A percentile compares a stretch with the other conserved stretches of the same genome.
Evolutionary conservation across 1,140 invertebrate species (phyloP).

Genomic region (Drosophila mauritiana): DNA sequence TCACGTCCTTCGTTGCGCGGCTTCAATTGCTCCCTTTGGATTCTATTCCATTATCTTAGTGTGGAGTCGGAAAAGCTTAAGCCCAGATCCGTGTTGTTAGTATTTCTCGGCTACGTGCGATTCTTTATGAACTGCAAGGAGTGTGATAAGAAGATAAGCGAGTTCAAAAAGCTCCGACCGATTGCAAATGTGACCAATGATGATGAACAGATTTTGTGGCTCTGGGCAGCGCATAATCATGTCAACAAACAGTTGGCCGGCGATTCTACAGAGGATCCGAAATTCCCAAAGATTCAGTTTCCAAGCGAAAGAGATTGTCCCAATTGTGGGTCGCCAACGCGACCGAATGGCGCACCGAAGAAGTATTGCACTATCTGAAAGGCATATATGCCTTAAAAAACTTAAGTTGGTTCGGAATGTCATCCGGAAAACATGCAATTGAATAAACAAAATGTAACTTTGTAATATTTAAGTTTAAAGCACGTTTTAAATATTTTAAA

Average conservation of each 20-base stretch:
- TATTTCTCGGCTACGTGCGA: neutral
- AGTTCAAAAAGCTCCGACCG: neutral
- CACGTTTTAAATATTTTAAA: no score
- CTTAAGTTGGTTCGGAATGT: slow-evolving; percentile 8
- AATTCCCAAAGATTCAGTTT: slow-evolving; percentile 95
- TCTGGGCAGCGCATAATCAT: slow-evolving; percentile 97
- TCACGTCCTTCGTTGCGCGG: neutral
- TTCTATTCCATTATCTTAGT: neutral
- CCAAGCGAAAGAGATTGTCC: slow-evolving; percentile 85
- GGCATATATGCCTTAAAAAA: neutral
- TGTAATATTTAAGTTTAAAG: no score
- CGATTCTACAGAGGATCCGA: slow-evolving; percentile 94
- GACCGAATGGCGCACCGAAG: neutral
- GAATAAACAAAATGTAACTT: no score
- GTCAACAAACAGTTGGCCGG: slow-evolving; percentile 94
- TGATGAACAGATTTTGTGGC: slow-evolving; percentile 89
- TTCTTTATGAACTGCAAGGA: slow-evolving; percentile 1
- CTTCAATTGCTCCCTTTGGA: slow-evolving; percentile 1
- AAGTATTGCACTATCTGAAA: neutral
- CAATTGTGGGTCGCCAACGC: neutral
- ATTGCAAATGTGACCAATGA: neutral
- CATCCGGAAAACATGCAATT: neutral
- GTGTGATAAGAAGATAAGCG: neutral
- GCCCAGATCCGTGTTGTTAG: neutral
- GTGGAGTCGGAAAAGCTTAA: neutral